A percentile compares a stretch with the other conserved stretches of the same genome.
Conservation (phyloP, 2,113 vertebrate species). For the Gobiocypris rarus region DNA sequence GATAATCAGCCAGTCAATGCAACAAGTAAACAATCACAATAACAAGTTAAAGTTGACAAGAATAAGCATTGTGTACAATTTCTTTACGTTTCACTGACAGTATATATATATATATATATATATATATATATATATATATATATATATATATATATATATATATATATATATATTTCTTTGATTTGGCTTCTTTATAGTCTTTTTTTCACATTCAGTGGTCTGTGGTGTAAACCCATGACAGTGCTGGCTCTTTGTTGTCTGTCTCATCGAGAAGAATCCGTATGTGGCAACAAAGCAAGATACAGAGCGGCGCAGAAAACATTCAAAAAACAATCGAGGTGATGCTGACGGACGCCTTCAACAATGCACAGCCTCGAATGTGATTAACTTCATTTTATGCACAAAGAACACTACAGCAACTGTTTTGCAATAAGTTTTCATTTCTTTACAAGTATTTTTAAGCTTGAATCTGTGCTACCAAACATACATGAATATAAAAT, state of each 20-base stretch:
- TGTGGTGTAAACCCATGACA: conserved; percentile 58
- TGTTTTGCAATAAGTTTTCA: conserved; percentile 30
- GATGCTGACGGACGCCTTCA: conserved; percentile 41
- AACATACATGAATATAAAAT: conserved; percentile 50
- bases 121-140: conserved; percentile 23
- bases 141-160: too few species aligned
- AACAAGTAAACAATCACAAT: conserved; percentile 54
- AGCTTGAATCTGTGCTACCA: conserved; percentile 45
- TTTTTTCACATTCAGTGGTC: conserved; percentile 62
- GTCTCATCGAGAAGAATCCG: conserved; percentile 34
- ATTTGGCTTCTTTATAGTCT: conserved; percentile 52
- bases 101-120: conserved; percentile 32
- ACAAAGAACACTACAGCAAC: conserved; percentile 38
- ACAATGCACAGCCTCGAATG: conserved; percentile 51
- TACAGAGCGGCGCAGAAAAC: conserved; percentile 50
- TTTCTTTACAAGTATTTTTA: conserved; percentile 46
- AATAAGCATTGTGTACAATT: conserved; percentile 44
- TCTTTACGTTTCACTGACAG: conserved; percentile 5
- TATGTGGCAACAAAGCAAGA: conserved; percentile 44
- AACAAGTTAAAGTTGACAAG: conserved; percentile 46
- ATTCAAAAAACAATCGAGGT: conserved; percentile 54
- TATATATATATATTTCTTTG: conserved; percentile 22
- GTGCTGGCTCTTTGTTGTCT: conserved; percentile 44
- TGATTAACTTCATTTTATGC: conserved; percentile 43
- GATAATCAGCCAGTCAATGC: conserved; percentile 45